Percentiles rank a stretch among this genome's conserved stretches.
phyloP scores from a whole-genome alignment of 2,888 invertebrate species.

The Malthinus flaveolus region DNA sequence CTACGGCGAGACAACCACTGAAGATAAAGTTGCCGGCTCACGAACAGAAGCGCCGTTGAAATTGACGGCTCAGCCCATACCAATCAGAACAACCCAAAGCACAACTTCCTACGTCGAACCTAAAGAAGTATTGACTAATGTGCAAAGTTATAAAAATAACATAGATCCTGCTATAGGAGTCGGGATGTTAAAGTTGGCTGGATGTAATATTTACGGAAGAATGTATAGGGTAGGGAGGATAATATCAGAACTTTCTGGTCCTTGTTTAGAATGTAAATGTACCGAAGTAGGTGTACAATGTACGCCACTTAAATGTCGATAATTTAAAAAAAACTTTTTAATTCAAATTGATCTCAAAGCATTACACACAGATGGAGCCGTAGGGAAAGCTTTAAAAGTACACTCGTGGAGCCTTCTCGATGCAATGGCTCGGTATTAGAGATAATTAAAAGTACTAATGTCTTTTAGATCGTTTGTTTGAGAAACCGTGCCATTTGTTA shows the following conservation, averaged over 20 bases:
- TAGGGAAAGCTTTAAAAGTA: too few species aligned
- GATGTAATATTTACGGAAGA: slow-evolving; percentile 87
- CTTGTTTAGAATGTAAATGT: slow-evolving; percentile 84
- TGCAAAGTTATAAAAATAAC: slow-evolving; percentile 5
- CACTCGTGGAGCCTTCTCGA: too few species aligned
- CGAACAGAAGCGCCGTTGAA: background rate
- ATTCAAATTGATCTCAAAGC: too few species aligned
- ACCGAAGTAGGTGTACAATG: slow-evolving; percentile 87
- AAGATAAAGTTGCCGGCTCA: slow-evolving; percentile 7
- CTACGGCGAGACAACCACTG: slow-evolving; percentile 25
- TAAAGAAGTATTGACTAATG: background rate
- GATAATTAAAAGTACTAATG: too few species aligned
- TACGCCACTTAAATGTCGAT: slow-evolving; percentile 64
- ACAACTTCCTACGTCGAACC: slow-evolving; percentile 11
- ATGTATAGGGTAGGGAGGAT: slow-evolving; percentile 85
- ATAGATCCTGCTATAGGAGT: slow-evolving; percentile 48
- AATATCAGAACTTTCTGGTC: slow-evolving; percentile 79
- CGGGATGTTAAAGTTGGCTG: slow-evolving; percentile 75
- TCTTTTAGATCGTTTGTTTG: too few species aligned
- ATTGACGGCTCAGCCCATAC: slow-evolving; percentile 11
- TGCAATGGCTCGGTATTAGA: too few species aligned
- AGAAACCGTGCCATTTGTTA: too few species aligned
- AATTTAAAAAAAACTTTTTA: background rate
- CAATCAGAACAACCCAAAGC: slow-evolving; percentile 19
- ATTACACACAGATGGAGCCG: too few species aligned